A percentile compares a stretch with the other conserved stretches of the same genome.
These are phyloP conservation scores for Endomychus coccineus DNA, from an alignment of 2,888 invertebrate genomes.

Conservation along the genomic window DNA sequence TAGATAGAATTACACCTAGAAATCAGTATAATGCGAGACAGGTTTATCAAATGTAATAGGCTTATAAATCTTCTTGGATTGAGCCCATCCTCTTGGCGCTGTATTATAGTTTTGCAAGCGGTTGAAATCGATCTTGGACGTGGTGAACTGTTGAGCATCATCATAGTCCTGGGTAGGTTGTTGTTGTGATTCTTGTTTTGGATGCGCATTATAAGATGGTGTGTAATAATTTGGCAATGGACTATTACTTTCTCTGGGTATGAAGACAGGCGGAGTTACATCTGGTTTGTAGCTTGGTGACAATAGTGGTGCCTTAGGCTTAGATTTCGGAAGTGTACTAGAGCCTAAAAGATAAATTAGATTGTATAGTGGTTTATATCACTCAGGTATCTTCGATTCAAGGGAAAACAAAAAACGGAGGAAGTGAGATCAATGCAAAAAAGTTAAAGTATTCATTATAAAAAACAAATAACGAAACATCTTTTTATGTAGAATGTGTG, in stretches of 20 bases:
- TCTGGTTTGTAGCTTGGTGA: conserved; percentile 35
- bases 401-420: too few relatives aligned
- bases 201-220: conserved; percentile 25
- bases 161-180: not conserved
- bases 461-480: too few relatives aligned
- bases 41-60: conserved; percentile 68
- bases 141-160: too few relatives aligned
- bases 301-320: conserved; percentile 26
- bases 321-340: conserved; percentile 30
- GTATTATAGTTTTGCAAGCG: conserved; percentile 64
- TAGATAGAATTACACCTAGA: too few relatives aligned
- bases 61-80: conserved; percentile 59
- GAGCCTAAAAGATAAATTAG: too few relatives aligned
- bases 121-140: conserved; percentile 32
- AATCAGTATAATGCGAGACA: conserved; percentile 51
- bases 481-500: too few relatives aligned
- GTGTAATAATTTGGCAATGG: conserved; percentile 25
- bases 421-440: too few relatives aligned
- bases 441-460: too few relatives aligned
- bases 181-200: conserved; percentile 9
- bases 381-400: too few relatives aligned
- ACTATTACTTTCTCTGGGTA: conserved; percentile 34
- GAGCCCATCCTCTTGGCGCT: conserved; percentile 73
- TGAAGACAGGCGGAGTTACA: conserved; percentile 32
- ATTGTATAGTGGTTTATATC: too few relatives aligned